Percentiles rank a stretch among this genome's conserved stretches.
These are phyloP conservation scores for Neofelis nebulosa DNA, from an alignment of 2,113 vertebrate species.

Conservation along the genomic window DNA sequence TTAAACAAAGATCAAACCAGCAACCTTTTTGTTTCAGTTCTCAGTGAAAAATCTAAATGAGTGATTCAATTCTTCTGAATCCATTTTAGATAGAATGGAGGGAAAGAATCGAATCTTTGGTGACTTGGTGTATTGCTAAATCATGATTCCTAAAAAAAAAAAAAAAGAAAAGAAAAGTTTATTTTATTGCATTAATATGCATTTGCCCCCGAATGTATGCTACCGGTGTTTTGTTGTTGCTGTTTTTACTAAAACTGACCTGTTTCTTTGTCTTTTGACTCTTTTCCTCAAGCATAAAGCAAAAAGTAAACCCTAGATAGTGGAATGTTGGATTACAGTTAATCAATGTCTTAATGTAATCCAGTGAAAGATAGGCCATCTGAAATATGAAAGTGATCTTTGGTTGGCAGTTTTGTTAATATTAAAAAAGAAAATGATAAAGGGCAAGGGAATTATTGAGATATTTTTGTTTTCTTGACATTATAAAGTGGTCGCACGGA, in stretches of 20 bases:
- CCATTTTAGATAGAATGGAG: neutral
- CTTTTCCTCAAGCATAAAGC: neutral
- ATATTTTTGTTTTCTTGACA: conserved; percentile 15
- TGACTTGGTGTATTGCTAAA: neutral
- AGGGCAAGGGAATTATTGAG: neutral
- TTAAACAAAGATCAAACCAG: neutral
- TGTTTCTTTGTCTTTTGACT: neutral
- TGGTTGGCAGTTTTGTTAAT: neutral
- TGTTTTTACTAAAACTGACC: neutral
- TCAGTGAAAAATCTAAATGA: neutral
- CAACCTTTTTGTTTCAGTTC: neutral
- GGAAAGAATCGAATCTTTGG: neutral
- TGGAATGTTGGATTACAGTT: neutral
- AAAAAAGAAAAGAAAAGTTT: neutral
- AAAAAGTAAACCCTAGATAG: neutral
- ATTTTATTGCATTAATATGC: neutral
- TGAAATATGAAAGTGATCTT: neutral
- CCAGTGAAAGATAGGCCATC: neutral
- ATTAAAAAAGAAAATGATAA: neutral
- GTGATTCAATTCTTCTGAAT: neutral
- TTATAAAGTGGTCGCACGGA: neutral
- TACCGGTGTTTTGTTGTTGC: neutral
- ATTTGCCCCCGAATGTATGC: neutral
- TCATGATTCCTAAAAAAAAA: neutral
- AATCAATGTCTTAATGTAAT: neutral